Evolutionary conservation across 2,888 invertebrate species (phyloP), one percentile per base, ranked within the genome.

Genomic region (Galeopsomyia nigrocyanea): DNA sequence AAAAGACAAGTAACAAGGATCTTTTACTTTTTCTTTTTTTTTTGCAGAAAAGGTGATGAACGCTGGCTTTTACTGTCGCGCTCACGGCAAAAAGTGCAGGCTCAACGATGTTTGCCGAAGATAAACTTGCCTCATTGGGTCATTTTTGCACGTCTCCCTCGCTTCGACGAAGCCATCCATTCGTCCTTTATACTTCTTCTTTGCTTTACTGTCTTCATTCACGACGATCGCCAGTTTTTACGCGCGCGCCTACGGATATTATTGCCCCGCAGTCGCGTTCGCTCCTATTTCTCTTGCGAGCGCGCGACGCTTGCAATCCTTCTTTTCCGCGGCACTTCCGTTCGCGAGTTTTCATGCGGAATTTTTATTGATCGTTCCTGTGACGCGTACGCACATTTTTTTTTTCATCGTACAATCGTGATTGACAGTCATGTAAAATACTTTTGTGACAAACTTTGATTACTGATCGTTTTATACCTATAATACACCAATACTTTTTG

Each of bases 121-220:
- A 56, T 21, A 39, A n/a, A 26, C 50, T 47, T 26, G n/a, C 17
- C 39, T 55, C 17, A 21, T 26, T 26, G 10, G 46, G n/a, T 39
- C 5, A 39, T 39, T 39, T 39, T 39, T 39, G 39, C 26, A 22
- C 50, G 2, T 22, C 21, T 47, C 39, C 39, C n/a, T n/a, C 47
- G 46, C 49, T 73, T 68, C 72, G 72, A 6, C 72, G 72, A 73
- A 73, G 49, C 60, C 72, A 58, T 73, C 68, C 49, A 68, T 68
- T 73, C 68, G 68, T 68, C 51, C 53, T 63, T 22, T 26, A 26
- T 47, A 3, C 16, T 26, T 47, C 22, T 56, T n/a, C n/a, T n/a
- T n/a, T 46, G 14, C 26, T 39, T 57, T 53, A 51, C 51, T 31
- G 62, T 68, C 62, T 62, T 62, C 64, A 21, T 55, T 62, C 64